These are phyloP conservation scores for Channa argus DNA, from an alignment of 2,113 vertebrate species.

Conservation along the genomic window DNA sequence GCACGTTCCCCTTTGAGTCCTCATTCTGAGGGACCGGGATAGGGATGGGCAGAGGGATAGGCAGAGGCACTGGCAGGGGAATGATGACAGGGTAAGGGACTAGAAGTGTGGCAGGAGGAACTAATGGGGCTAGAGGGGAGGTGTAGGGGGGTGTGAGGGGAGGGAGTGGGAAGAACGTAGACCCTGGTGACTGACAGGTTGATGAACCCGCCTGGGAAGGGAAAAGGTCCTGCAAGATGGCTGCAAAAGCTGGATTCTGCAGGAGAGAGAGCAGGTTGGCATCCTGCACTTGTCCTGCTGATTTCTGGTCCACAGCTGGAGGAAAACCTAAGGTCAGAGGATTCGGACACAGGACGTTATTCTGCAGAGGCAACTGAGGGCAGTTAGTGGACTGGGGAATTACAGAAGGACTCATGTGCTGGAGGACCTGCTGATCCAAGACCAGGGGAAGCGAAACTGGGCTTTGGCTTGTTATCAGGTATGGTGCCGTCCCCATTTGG, in stretches of 20 bases:
- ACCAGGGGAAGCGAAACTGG: conserved; percentile 92
- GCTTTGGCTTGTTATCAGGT: conserved; percentile 92
- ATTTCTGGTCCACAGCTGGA: conserved; percentile 85
- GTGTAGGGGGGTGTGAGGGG: conserved; percentile 88
- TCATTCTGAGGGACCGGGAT: conserved; percentile 87
- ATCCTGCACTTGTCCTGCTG: conserved; percentile 85
- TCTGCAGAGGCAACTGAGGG: conserved; percentile 84
- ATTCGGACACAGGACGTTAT: conserved; percentile 86
- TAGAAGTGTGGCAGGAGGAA: conserved; percentile 93
- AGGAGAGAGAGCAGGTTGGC: conserved; percentile 88
- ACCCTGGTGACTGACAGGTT: conserved; percentile 83
- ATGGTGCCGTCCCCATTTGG: conserved; percentile 86
- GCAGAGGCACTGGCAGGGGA: conserved; percentile 93
- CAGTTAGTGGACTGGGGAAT: conserved; percentile 86
- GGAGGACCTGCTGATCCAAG: conserved; percentile 95
- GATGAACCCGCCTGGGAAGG: conserved; percentile 85
- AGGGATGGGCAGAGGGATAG: conserved; percentile 93
- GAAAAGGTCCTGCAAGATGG: conserved; percentile 95
- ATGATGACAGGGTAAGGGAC: conserved; percentile 96
- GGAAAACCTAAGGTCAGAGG: conserved; percentile 83
- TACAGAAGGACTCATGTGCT: conserved; percentile 92
- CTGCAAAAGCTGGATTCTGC: conserved; percentile 90
- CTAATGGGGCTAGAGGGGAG: conserved; percentile 89
- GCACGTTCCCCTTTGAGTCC: conserved; percentile 85
- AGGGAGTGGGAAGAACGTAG: conserved; percentile 77